A percentile compares a stretch with the other conserved stretches of the same genome.
These are phyloP conservation scores for Onychostoma macrolepis DNA, from an alignment of 2,113 vertebrate genomes.

Conservation along the genomic window DNA sequence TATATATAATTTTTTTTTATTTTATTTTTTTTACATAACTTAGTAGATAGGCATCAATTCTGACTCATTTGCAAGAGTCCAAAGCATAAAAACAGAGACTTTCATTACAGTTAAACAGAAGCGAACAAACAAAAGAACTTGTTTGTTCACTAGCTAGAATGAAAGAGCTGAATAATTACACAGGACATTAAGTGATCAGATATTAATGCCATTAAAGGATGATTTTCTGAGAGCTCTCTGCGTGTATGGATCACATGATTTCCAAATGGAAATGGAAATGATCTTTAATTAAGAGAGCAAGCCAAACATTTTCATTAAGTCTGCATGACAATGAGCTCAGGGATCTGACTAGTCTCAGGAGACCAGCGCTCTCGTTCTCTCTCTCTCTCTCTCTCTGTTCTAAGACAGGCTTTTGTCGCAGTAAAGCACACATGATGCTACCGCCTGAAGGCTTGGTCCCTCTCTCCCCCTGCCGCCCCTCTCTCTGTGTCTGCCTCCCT, in stretches of 20 bases:
- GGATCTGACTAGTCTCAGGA: slow-evolving; percentile 55
- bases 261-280: slow-evolving; percentile 59
- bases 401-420: not conserved
- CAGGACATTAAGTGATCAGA: slow-evolving; percentile 48
- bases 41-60: not conserved
- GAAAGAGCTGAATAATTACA: slow-evolving; percentile 50
- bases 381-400: slow-evolving; percentile 23
- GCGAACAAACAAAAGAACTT: not conserved
- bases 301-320: slow-evolving; percentile 66
- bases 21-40: not conserved
- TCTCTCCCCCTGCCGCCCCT: slow-evolving; percentile 23
- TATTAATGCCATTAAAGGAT: slow-evolving; percentile 50
- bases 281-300: slow-evolving; percentile 66
- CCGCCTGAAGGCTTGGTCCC: slow-evolving; percentile 12
- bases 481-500: slow-evolving; percentile 22
- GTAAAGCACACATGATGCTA: slow-evolving; percentile 20
- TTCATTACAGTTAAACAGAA: not conserved
- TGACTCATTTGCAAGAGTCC: not conserved
- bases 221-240: slow-evolving; percentile 51
- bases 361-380: slow-evolving; percentile 16
- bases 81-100: not conserved
- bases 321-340: slow-evolving; percentile 62
- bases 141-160: slow-evolving; percentile 40
- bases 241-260: slow-evolving; percentile 48
- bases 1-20: too few species aligned